Conservation (phyloP, 2,888 invertebrate species). For the Elmis aenea region DNA sequence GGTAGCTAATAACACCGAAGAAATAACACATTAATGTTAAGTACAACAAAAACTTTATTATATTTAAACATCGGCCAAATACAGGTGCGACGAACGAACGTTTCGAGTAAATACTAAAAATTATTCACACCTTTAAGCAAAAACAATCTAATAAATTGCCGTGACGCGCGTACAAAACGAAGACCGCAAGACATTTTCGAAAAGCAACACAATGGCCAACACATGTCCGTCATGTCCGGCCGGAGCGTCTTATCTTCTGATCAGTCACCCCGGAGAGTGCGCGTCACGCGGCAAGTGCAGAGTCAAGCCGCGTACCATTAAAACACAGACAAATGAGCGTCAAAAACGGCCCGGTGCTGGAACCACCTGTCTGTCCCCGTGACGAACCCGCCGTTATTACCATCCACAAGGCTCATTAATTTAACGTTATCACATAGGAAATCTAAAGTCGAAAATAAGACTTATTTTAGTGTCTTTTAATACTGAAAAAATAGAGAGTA, state of each 20-base stretch:
- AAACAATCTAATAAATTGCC: too few relatives aligned
- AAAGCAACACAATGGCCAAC: conserved; percentile 4
- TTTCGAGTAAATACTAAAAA: too few relatives aligned
- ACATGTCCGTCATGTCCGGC: conserved; percentile 16
- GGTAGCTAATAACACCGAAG: too few relatives aligned
- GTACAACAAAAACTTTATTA: too few relatives aligned
- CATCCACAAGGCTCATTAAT: conserved; percentile 29
- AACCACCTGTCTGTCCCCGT: conserved; percentile 30
- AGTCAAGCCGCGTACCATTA: conserved; percentile 22
- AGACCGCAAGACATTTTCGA: conserved; percentile 5
- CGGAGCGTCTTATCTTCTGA: conserved; percentile 20
- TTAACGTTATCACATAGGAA: conserved; percentile 23
- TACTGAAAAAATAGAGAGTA: too few relatives aligned
- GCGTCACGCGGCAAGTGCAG: conserved; percentile 28
- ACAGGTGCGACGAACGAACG: too few relatives aligned
- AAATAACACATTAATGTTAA: too few relatives aligned
- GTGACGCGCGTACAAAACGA: too few relatives aligned
- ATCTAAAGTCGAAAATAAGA: conserved; percentile 29
- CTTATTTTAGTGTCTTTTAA: too few relatives aligned
- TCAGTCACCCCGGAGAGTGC: conserved; percentile 22
- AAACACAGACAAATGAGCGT: conserved; percentile 26
- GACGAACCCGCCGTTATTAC: conserved; percentile 32
- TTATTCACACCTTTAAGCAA: too few relatives aligned
- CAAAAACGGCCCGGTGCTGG: conserved; percentile 27
- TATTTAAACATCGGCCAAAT: too few relatives aligned